phyloP scores from a whole-genome alignment of 2,113 vertebrate genomes.

The Origma solitaria region DNA sequence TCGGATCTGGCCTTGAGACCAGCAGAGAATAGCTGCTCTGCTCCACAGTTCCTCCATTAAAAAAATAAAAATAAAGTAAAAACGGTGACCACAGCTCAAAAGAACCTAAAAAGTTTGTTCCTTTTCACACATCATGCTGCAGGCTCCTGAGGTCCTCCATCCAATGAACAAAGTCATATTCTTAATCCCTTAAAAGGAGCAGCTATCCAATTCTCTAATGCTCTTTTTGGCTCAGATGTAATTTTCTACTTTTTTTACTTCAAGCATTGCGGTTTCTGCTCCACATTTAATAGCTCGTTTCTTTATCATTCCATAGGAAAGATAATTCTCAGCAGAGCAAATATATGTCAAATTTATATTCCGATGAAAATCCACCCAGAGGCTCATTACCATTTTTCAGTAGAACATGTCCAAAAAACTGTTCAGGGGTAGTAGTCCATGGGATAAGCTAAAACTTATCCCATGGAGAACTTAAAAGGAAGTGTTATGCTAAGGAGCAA shows the following conservation, averaged over 20 bases:
- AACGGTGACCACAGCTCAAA: background rate
- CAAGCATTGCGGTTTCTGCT: background rate
- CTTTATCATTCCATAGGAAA: background rate
- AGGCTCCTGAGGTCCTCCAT: background rate
- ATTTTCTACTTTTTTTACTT: background rate
- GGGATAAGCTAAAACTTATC: background rate
- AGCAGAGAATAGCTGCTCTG: background rate
- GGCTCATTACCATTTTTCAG: background rate
- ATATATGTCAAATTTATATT: background rate
- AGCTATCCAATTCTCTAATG: background rate
- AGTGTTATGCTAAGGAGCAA: background rate
- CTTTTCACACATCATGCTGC: background rate
- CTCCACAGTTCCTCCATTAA: background rate
- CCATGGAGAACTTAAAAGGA: background rate
- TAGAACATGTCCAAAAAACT: background rate
- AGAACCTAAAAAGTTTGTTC: background rate
- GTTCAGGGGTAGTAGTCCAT: background rate
- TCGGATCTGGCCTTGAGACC: fast-evolving
- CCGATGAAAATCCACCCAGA: background rate
- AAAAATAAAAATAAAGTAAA: background rate
- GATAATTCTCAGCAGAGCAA: background rate
- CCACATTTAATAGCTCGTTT: background rate
- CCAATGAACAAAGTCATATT: background rate
- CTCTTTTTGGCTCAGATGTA: background rate
- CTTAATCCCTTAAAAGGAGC: background rate